Evolutionary conservation across 2,888 invertebrate genomes (phyloP).

Genomic region (Leptothorax acervorum): DNA sequence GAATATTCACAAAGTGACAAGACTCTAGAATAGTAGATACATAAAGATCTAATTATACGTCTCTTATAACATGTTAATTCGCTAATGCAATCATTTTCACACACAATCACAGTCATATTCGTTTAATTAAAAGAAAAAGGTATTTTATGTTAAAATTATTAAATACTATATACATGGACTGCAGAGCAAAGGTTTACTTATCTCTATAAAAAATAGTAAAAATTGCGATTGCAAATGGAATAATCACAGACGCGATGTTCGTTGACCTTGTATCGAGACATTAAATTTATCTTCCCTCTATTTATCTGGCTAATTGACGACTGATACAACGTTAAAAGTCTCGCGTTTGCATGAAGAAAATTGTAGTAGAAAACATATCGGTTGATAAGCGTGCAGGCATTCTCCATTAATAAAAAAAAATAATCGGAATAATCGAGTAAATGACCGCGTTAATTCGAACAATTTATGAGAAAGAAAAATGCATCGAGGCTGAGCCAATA

Average conservation of each 20-base stretch:
- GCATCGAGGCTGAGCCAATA: neutral
- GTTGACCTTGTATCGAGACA: neutral
- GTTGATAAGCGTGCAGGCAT: neutral
- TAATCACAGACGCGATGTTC: neutral
- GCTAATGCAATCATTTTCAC: neutral
- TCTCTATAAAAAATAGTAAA: neutral
- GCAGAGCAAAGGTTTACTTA: neutral
- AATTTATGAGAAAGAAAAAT: neutral
- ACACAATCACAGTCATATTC: neutral
- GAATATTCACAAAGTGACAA: slow-evolving; percentile 26
- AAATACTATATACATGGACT: neutral
- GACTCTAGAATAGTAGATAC: neutral
- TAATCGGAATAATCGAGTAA: neutral
- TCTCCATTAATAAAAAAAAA: slow-evolving; percentile 12
- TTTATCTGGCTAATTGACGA: neutral
- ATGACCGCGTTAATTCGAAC: neutral
- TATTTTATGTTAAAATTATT: neutral
- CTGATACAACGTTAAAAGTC: neutral
- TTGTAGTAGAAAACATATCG: neutral
- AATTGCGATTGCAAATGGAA: neutral
- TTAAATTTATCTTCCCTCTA: slow-evolving; percentile 23
- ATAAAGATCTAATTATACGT: slow-evolving; percentile 23
- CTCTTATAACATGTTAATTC: neutral
- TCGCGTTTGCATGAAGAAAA: neutral
- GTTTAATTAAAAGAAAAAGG: neutral